Evolutionary conservation across 2,113 vertebrate genomes (phyloP).

Genomic region (Pelusios castaneus): DNA sequence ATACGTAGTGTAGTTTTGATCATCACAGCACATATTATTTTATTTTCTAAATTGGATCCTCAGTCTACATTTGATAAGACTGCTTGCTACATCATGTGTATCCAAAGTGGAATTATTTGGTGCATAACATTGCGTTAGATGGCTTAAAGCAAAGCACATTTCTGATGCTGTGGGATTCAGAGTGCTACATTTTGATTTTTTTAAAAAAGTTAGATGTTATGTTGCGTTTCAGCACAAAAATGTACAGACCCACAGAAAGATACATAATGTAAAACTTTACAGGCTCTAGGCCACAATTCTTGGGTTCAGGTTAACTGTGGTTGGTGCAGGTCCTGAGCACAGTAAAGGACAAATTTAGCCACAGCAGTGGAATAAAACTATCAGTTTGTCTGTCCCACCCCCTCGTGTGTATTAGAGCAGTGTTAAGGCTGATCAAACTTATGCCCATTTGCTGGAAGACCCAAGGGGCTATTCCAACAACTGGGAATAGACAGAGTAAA

Average conservation of each 20-base stretch:
- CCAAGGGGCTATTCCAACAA: background rate
- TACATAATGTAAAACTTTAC: background rate
- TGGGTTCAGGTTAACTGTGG: background rate
- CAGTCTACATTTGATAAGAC: background rate
- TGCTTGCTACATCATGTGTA: background rate
- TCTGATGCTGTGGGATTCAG: background rate
- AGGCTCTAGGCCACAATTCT: background rate
- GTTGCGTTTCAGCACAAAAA: background rate
- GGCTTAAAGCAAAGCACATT: background rate
- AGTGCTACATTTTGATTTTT: background rate
- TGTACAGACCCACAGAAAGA: too few relatives aligned
- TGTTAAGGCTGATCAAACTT: background rate
- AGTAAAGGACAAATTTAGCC: background rate
- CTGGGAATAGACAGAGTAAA: background rate
- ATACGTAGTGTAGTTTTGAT: background rate
- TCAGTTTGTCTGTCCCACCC: background rate
- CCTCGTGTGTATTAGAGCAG: accelerated
- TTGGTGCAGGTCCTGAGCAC: background rate
- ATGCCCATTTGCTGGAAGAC: background rate
- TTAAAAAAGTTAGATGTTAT: conserved; percentile 13
- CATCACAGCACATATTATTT: background rate
- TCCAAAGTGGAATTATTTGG: background rate
- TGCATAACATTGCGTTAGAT: background rate
- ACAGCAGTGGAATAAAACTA: background rate
- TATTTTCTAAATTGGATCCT: background rate